Base-by-base conservation (phyloP, 2,113 vertebrate species). In the Actenoides hombroni region DNA sequence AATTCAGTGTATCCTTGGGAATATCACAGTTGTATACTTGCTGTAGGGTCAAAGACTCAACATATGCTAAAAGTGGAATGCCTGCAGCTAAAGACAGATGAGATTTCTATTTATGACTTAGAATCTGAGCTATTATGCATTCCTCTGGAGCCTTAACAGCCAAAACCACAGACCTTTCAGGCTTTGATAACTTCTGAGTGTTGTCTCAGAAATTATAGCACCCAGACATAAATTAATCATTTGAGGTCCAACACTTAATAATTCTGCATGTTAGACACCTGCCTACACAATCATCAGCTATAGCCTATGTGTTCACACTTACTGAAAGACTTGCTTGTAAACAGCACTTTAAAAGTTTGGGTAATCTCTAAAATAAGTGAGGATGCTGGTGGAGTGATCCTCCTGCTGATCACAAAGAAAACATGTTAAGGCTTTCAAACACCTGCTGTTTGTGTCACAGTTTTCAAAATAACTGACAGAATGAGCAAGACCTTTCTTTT, bases 381-480 rank as follows among this genome's bases (percentile, higher is more conserved):
- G 16, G 29, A 71, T 79, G 13, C 3, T 57, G 20, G 13, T 61
- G 6, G 11, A 82, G 16, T 15, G 11, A 46, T 49, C 64, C n/a
- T 81, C 33, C 37, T 94, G 44, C 13, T 65, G 26, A 74, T 85
- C 48, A 67, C 29, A 51, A 53, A 78, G 68, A 65, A 9, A 93
- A 48, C 54, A 75, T 4, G 56, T 40, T 91, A 92, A 82, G 77
- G 17, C 39, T 94, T 90, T 94, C 63, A 61, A 95, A 79, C 74
- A 83, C 48, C 63, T 94, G 67, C 25, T 89, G 29, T 81, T 94
- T 93, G 14, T 77, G 35, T 60, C 51, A 74, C 25, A 48, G 65
- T 93, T 87, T 84, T 94, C 67, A 92, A 94, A 95, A 93, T 20
- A 90, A 15, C 17, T 80, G 39, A 83, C 19, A 94, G 75, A 94